Conservation (phyloP, 2,797 vertebrate species). For the Pelodytes ibericus region DNA sequence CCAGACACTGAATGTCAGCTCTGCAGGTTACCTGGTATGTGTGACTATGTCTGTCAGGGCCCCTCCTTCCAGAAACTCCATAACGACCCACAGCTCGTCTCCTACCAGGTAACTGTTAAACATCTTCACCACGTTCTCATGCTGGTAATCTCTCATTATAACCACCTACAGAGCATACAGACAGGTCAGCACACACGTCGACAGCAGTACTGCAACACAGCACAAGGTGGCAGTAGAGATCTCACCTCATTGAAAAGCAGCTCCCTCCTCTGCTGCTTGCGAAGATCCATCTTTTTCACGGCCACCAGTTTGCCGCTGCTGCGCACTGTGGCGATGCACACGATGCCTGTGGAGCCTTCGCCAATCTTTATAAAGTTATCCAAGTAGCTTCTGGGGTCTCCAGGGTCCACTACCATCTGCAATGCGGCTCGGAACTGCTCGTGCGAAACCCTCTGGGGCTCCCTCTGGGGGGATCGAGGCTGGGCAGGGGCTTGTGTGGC, state of each 20-base stretch:
- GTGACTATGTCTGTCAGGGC: conserved; percentile 94
- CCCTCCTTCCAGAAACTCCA: conserved; percentile 96
- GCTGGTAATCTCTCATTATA: conserved; percentile 96
- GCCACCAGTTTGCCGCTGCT: conserved; percentile 88
- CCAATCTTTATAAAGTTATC: conserved; percentile 98
- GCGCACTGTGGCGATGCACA: conserved; percentile 90
- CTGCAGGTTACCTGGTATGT: conserved; percentile 81
- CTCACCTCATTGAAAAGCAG: conserved; percentile 93
- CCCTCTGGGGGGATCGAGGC: conserved; percentile 81
- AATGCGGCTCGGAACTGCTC: conserved; percentile 93
- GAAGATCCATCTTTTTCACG: conserved; percentile 96
- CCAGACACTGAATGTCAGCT: not conserved
- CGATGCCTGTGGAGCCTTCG: conserved; percentile 92
- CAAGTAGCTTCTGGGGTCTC: conserved; percentile 87
- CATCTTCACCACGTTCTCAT: conserved; percentile 97
- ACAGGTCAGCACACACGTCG: too few species aligned
- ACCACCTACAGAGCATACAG: conserved; percentile 79
- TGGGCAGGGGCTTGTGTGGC: conserved; percentile 60
- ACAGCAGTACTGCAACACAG: not conserved
- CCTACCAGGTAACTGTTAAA: conserved; percentile 97
- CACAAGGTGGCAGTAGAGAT: conserved; percentile 26
- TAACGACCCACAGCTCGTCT: conserved; percentile 96
- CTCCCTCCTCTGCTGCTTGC: conserved; percentile 91
- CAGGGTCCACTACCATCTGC: conserved; percentile 95
- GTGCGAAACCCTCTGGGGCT: conserved; percentile 92